Conservation (phyloP, 1,140 invertebrate species). For the Apocrypta bakeri region DNA sequence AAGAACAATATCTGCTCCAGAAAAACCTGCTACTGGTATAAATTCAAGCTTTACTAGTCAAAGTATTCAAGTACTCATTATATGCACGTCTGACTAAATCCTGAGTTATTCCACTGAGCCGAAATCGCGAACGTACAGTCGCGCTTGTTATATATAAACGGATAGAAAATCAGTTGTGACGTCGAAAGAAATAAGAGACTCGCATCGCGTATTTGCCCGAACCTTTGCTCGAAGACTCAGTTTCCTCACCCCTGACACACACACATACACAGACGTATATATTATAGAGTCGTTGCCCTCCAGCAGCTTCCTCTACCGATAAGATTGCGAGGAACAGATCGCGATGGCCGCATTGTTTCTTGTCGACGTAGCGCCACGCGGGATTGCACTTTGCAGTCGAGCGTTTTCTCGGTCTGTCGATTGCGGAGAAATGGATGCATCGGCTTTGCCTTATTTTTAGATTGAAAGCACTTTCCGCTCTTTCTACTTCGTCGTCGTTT, state of each 20-base stretch:
- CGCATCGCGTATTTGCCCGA: not conserved
- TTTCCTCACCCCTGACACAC: not conserved
- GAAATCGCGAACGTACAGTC: not conserved
- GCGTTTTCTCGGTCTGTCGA: constrained; percentile 29
- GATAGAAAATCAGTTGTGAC: constrained; percentile 7
- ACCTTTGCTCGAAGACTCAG: not conserved
- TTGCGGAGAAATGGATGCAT: constrained; percentile 6
- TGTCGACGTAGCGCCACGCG: constrained; percentile 60
- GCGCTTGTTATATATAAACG: not conserved
- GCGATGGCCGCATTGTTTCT: constrained; percentile 64
- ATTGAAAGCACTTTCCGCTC: constrained; percentile 18
- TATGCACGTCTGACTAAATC: not conserved
- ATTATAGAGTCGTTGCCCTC: not conserved
- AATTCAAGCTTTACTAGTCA: no score
- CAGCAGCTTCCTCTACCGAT: constrained; percentile 35
- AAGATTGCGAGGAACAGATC: constrained; percentile 49
- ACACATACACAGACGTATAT: not conserved
- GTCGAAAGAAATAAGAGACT: not conserved
- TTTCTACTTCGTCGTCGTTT: not conserved
- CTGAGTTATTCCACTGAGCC: not conserved
- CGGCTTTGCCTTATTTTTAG: constrained; percentile 23
- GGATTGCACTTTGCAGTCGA: constrained; percentile 57
- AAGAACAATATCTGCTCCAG: no score
- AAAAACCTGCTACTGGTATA: no score
- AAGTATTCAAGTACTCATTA: no score